Evolutionary conservation across 2,888 invertebrate species (phyloP), one percentile per base, ranked within the genome.

Genomic region (Allygus modestus): DNA sequence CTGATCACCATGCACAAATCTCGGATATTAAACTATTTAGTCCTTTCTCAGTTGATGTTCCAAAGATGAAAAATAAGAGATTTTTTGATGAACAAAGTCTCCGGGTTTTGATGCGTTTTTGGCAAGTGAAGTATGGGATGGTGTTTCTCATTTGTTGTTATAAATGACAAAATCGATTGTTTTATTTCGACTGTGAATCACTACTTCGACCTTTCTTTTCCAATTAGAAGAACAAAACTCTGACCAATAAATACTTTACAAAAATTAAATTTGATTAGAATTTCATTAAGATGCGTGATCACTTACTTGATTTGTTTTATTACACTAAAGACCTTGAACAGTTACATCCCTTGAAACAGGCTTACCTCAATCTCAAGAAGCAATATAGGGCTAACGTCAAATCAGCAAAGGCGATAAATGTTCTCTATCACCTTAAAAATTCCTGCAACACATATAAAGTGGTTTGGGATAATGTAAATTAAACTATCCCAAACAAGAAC

Each of bases 401-500:
- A 20, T 17, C n/a, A 12, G 28, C 23, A 28, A 61, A 61, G 15
- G 17, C 26, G 20, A n/a, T 11, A 61, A 61, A 23, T 61, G 28
- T 61, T 61, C 61, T 61, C 20, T 23, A 9, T 61, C 61, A 61
- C 20, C 61, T 61, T 2, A 28, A 9, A 4, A 61, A 9, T 17
- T 61, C 26, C 26, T 17, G 23, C 37, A 28, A 61, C 28, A 9
- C 1, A 23, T 61, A 9, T 12, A 61, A 61, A 4, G 61, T 20
- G 9, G 28, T 23, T 11, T 61, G 61, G 61, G 28, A 61, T 28
- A 23, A 11, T 23, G 26, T 61, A 17, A 28, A 28, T 28, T 9
- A 61, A 23, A 61, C 61, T n/a, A 61, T 61, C 2, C 61, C 61
- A 5, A 61, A 61, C 26, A 61, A 61, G 20, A 61, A 61, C 9